A percentile compares a stretch with the other conserved stretches of the same genome.
Conservation (phyloP, 1,140 invertebrate genomes). For the Drosophila serrata region DNA sequence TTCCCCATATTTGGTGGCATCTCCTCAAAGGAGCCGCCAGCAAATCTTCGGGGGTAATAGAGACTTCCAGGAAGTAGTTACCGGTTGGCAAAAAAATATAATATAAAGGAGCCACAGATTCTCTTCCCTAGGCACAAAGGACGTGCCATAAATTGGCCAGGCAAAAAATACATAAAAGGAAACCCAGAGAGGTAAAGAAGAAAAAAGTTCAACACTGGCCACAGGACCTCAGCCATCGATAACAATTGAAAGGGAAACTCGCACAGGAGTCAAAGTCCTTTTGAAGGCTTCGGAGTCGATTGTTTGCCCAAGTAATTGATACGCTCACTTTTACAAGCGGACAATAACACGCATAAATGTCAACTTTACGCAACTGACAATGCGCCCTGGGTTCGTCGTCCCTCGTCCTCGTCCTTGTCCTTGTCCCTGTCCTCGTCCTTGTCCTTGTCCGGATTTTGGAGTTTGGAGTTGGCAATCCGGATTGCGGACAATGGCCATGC, state of each 20-base stretch:
- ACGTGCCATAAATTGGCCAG: slow-evolving; percentile 69
- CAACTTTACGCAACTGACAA: slow-evolving; percentile 76
- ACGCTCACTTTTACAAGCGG: slow-evolving; percentile 63
- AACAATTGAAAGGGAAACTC: slow-evolving; percentile 52
- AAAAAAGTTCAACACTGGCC: slow-evolving; percentile 53
- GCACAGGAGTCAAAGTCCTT: slow-evolving; percentile 32
- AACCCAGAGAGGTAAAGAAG: slow-evolving; percentile 1
- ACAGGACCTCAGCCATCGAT: slow-evolving; percentile 16
- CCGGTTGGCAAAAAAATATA: slow-evolving; percentile 33
- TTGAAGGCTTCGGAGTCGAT: slow-evolving; percentile 57
- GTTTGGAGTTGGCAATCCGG: background rate
- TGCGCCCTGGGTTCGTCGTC: slow-evolving; percentile 8
- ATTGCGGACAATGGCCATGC: slow-evolving; percentile 34
- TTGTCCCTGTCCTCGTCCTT: background rate
- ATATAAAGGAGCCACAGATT: slow-evolving; percentile 27
- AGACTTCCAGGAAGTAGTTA: slow-evolving; percentile 75
- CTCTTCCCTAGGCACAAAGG: slow-evolving; percentile 38
- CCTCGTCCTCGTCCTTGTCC: background rate
- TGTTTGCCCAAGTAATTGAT: slow-evolving; percentile 82
- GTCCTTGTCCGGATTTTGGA: background rate
- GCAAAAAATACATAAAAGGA: slow-evolving; percentile 46
- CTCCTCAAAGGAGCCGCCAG: slow-evolving; percentile 21
- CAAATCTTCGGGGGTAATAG: slow-evolving; percentile 41
- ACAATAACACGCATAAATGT: slow-evolving; percentile 76
- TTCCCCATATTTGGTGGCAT: background rate